Evolutionary conservation across 2,888 invertebrate genomes (phyloP), one percentile per base, ranked within the genome.

Genomic region (Nephrocerus scutellatus): DNA sequence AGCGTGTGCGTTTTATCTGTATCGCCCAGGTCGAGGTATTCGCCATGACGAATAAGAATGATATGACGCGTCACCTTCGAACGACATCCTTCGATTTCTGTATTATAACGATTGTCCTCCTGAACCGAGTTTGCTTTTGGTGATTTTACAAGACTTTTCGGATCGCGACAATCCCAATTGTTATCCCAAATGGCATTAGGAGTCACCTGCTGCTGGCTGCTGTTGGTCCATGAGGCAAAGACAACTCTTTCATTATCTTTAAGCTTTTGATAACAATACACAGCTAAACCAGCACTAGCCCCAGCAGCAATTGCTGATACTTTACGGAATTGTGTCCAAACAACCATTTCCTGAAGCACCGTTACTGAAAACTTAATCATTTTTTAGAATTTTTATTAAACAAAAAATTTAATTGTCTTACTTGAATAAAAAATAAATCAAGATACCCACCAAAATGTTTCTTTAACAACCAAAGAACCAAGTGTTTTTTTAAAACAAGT

Each of bases 41-140:
- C 96, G 0, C 97, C 98, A 66, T 98, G 97, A 25, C 97, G 75
- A 42, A 97, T 84, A 12, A 97, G 72, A 51, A 97, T 76, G 35
- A 97, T 66, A 63, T 96, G 89, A n/a, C 95, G 55, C 0, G 56
- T 49, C 4, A 51, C 57, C 58, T 71, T 76, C 26, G 75, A 70
- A 50, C 73, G 78, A 1, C 72, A 67, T 39, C 77, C 75, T 51
- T 83, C 82, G 19, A 79, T 52, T 42, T 78, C 73, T 51, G 79
- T 76, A 59, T 84, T 83, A 43, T 74, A 75, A 36, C 74, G 72
- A 57, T 86, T 84, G 25, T 84, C 75, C 41, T 80, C 79, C 43
- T 78, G 75, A 0, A 71, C 67, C 3, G 59, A 57, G 2, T 56
- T 54, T 30, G 66, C 59, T 46, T 68, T 69, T 20, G 63, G 54